A percentile compares a stretch with the other conserved stretches of the same genome.
Conservation (phyloP, 2,888 invertebrate species). For the Coremacera marginata region DNA sequence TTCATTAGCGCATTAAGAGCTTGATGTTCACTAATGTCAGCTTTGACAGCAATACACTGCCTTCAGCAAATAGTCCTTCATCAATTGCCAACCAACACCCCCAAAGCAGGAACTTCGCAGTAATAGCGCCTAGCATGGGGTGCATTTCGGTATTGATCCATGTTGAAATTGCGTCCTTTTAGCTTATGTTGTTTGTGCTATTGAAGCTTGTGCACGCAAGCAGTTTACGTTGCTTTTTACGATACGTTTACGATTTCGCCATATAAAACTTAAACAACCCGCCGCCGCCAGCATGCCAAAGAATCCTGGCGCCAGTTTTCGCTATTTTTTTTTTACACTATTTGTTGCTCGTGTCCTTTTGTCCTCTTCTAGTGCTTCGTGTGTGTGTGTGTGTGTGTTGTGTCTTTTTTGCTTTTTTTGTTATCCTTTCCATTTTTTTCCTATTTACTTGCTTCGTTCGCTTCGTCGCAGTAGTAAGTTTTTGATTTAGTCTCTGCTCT, state of each 20-base stretch:
- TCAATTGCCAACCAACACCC: no score
- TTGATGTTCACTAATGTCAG: not conserved
- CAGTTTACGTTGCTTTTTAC: constrained; percentile 21
- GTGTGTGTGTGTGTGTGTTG: not conserved
- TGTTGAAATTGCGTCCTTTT: not conserved
- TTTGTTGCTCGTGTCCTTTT: not conserved
- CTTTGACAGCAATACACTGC: not conserved
- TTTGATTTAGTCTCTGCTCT: not conserved
- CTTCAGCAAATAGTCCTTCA: no score
- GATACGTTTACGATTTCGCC: constrained; percentile 26
- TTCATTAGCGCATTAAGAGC: not conserved
- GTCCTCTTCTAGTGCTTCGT: not conserved
- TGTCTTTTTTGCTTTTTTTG: not conserved
- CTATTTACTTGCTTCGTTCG: not conserved
- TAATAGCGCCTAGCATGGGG: not conserved
- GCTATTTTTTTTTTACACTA: not conserved
- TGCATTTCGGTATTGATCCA: constrained; percentile 27
- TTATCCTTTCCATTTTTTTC: not conserved
- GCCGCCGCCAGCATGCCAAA: constrained; percentile 49
- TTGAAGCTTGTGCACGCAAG: constrained; percentile 27
- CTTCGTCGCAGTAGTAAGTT: not conserved
- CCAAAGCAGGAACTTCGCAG: not conserved
- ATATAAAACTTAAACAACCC: constrained; percentile 28
- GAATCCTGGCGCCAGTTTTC: constrained; percentile 50
- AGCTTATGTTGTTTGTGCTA: constrained; percentile 1